Base-by-base conservation (phyloP, 2,888 invertebrate species). In the Strigamia transsilvanica region DNA sequence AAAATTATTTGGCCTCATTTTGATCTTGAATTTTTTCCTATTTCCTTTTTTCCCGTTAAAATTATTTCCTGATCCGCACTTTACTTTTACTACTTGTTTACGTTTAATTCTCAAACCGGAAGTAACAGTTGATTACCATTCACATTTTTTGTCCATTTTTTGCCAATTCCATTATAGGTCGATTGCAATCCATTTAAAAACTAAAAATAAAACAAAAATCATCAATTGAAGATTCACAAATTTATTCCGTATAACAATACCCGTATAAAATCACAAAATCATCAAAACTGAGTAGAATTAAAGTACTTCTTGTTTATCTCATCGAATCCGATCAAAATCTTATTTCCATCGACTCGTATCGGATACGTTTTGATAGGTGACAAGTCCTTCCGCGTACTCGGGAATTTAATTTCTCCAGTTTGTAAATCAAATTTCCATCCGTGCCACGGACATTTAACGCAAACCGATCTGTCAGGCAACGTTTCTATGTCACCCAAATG, bases 381-480 rank as follows among this genome's bases (percentile, higher is more conserved):
- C 15, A 42, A 15, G 13, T 78, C 18, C 18, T 78, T 78, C 41
- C 80, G 18, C 10, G n/a, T 41, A 2, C 18, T 1, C 2, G 80
- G 80, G 13, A 80, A 80, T 38, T 10, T 18, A 5, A 80, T 80
- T 46, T 80, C 41, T 27, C 80, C 80, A 5, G 80, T 80, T 21
- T 10, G 5, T 38, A 80, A 15, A 46, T 80, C 42, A 42, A 80
- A 80, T 18, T 18, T 80, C 80, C 80, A 80, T 12, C 46, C 27
- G 42, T 80, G 80, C 80, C 80, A 80, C 13, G 80, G 80, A 41
- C 80, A 80, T 3, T 23, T 15, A 41, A 80, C 80, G 41, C 80
- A 80, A 3, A 80, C 9, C 9, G 80, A 42, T 15, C 46, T 23
- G 15, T 80, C 80, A 27, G 80, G 80, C 10, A 80, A 12, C 0